phyloP scores from a whole-genome alignment of 2,888 invertebrate species.

The Parasteatoda lunata region DNA sequence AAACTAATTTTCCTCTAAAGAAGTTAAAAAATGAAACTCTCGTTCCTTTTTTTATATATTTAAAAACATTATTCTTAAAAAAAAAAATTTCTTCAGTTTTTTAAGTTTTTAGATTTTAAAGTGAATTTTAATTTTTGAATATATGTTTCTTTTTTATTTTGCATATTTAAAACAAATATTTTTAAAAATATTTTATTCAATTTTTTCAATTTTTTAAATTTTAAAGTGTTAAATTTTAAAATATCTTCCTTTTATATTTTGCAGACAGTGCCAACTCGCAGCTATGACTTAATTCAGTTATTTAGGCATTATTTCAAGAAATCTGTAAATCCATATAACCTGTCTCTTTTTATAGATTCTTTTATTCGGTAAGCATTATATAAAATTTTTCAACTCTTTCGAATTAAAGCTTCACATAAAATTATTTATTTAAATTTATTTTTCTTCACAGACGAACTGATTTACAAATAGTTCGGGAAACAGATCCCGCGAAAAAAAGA shows the following conservation, averaged over 20 bases:
- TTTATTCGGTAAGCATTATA: conserved; percentile 80
- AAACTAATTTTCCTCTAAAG: no score
- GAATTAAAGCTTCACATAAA: background rate
- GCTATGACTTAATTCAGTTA: conserved; percentile 91
- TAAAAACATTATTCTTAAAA: no score
- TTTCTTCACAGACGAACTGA: conserved; percentile 81
- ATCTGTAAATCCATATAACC: conserved; percentile 91
- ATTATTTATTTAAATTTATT: background rate
- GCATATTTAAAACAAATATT: no score
- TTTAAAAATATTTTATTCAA: no score
- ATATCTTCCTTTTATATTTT: conserved; percentile 13
- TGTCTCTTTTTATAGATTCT: conserved; percentile 93
- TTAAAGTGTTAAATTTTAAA: no score
- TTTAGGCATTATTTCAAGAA: conserved; percentile 94
- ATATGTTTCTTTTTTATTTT: no score
- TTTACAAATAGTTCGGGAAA: conserved; percentile 88
- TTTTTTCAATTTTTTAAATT: no score
- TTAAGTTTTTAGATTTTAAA: no score
- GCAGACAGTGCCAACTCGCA: conserved; percentile 83
- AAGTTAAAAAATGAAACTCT: no score
- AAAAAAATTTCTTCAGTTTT: no score
- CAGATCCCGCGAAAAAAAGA: conserved; percentile 77
- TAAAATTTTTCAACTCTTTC: background rate
- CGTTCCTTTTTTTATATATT: no score
- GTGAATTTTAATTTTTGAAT: no score